A percentile compares a stretch with the other conserved stretches of the same genome.
Evolutionary conservation across 2,113 vertebrate genomes (phyloP).

Genomic region (Alectura lathami): DNA sequence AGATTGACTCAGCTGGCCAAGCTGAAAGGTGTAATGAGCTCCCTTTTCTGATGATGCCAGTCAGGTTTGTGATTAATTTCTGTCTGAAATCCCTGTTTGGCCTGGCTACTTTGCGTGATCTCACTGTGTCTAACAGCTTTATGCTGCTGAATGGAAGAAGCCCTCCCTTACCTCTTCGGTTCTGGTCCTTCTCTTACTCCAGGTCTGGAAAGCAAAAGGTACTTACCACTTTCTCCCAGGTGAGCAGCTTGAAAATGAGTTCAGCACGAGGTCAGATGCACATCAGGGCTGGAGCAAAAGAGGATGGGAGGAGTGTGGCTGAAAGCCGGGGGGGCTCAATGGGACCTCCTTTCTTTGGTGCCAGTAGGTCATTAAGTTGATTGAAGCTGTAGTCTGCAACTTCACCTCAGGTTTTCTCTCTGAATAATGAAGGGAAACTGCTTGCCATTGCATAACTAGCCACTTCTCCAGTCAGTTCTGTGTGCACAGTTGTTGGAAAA

Average conservation of each 20-base stretch:
- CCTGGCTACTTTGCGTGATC: accelerated
- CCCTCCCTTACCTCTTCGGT: background rate
- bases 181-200: background rate
- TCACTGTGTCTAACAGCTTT: background rate
- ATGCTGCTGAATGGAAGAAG: accelerated
- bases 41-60: background rate
- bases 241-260: background rate
- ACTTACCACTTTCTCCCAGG: accelerated
- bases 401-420: background rate
- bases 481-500: background rate
- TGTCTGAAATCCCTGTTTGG: background rate
- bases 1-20: background rate
- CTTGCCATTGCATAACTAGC: background rate
- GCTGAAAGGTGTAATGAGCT: background rate
- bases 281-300: background rate
- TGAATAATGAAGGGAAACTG: background rate
- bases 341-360: background rate
- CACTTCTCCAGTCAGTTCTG: background rate
- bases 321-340: background rate
- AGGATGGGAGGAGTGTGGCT: background rate
- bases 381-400: background rate
- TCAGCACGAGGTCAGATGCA: background rate
- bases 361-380: background rate
- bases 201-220: background rate
- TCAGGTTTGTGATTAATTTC: background rate